Evolutionary conservation across 2,888 invertebrate genomes (phyloP).

Genomic region (Heliconius aoede): DNA sequence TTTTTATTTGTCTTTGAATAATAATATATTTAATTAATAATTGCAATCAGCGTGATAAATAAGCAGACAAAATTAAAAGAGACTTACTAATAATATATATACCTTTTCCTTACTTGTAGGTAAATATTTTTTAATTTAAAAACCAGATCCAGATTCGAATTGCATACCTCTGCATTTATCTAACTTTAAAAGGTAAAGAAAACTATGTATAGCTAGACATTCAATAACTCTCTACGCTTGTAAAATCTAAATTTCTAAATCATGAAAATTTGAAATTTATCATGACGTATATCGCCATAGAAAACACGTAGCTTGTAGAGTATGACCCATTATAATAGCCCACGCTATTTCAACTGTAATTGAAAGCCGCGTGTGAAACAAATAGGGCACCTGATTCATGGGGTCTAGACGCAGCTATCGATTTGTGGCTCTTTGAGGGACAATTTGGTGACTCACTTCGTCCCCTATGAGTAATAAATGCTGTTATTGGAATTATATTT

Average conservation of each 20-base stretch:
- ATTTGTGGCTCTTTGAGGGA: slow-evolving; percentile 33
- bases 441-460: slow-evolving; percentile 41
- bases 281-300: neutral
- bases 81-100: too few relatives aligned
- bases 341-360: slow-evolving; percentile 22
- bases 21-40: too few relatives aligned
- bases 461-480: slow-evolving; percentile 18
- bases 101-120: too few relatives aligned
- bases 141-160: too few relatives aligned
- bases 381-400: slow-evolving; percentile 41
- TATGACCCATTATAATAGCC: neutral
- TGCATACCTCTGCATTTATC: too few relatives aligned
- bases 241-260: neutral
- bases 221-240: neutral
- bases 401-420: slow-evolving; percentile 44
- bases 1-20: too few relatives aligned
- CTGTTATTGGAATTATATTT: neutral
- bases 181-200: too few relatives aligned
- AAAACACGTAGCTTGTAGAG: neutral
- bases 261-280: neutral
- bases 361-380: slow-evolving; percentile 37
- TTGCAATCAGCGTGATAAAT: too few relatives aligned
- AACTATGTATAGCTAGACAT: too few relatives aligned
- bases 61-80: too few relatives aligned
- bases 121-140: too few relatives aligned